Evolutionary conservation across 1,140 invertebrate species (phyloP).

Genomic region (Andricus grossulariae): DNA sequence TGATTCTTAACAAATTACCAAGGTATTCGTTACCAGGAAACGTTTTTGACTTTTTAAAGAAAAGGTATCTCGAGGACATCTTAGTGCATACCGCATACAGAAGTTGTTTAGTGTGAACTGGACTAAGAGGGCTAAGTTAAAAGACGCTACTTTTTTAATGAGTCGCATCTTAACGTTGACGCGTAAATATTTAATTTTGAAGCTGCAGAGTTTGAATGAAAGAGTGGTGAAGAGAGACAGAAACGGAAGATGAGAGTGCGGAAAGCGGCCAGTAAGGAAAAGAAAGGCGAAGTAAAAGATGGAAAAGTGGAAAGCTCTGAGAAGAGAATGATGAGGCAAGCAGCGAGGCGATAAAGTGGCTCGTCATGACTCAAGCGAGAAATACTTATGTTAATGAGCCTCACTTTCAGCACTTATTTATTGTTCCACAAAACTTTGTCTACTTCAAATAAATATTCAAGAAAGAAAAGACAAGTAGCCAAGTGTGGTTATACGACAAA

Average conservation of each 20-base stretch:
- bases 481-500: no score
- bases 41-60: no score
- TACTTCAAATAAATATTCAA: not conserved
- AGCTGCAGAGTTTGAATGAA: not conserved
- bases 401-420: not conserved
- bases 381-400: constrained; percentile 22
- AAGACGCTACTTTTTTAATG: not conserved
- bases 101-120: no score
- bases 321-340: constrained; percentile 9
- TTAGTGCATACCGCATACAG: no score
- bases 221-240: not conserved
- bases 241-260: not conserved
- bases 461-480: not conserved
- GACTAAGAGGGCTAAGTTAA: not conserved
- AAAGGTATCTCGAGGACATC: no score
- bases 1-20: no score
- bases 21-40: no score
- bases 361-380: constrained; percentile 5
- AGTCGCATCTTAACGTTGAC: not conserved
- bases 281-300: not conserved
- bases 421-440: constrained; percentile 19
- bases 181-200: constrained; percentile 23
- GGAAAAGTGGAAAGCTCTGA: not conserved
- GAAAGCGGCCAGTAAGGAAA: not conserved
- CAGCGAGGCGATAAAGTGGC: constrained; percentile 17